Conservation (phyloP, 2,113 vertebrate genomes). For the Gavialis gangeticus region DNA sequence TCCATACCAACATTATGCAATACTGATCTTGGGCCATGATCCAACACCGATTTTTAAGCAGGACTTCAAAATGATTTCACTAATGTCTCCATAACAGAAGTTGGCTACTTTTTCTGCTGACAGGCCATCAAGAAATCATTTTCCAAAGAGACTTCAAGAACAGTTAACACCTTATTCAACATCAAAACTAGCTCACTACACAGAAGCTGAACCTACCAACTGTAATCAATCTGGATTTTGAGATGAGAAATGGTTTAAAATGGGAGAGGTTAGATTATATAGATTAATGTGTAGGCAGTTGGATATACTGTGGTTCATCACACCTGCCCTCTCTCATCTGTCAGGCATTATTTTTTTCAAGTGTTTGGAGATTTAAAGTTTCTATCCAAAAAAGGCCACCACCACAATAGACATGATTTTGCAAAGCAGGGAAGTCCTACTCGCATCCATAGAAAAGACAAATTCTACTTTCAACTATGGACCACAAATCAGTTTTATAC, state of each 20-base stretch:
- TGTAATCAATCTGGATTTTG: background rate
- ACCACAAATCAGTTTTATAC: background rate
- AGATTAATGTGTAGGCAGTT: background rate
- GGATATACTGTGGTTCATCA: background rate
- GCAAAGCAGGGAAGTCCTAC: background rate
- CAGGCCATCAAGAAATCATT: constrained; percentile 48
- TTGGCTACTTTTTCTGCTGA: constrained; percentile 48
- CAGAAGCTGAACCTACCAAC: constrained; percentile 15
- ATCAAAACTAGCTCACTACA: constrained; percentile 50
- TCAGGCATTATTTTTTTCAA: background rate
- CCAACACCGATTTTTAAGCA: constrained; percentile 50
- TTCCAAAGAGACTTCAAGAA: constrained; percentile 2
- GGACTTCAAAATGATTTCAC: constrained; percentile 50
- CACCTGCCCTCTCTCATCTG: too few relatives aligned
- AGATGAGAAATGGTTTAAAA: background rate
- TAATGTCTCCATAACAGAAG: constrained; percentile 38
- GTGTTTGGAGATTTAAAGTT: background rate
- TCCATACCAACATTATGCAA: background rate
- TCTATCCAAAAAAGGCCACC: background rate
- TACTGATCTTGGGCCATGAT: background rate
- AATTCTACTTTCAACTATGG: background rate
- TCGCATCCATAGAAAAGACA: background rate
- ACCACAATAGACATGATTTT: background rate
- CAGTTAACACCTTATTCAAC: constrained; percentile 41
- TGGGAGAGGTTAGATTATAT: background rate